Conservation (phyloP, 2,797 vertebrate species). For the Schizopygopsis malacanthus region DNA sequence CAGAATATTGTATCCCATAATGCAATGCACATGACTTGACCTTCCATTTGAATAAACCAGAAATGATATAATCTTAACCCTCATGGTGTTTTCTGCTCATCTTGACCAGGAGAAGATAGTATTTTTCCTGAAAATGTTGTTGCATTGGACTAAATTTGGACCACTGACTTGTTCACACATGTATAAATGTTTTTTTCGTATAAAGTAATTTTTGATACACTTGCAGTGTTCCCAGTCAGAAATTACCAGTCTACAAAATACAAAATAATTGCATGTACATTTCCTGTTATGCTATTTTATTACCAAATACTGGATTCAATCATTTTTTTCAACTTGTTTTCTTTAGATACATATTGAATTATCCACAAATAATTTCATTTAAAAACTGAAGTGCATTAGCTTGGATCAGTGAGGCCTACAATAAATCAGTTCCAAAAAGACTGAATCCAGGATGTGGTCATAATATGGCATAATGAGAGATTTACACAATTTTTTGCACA, state of each 20-base stretch:
- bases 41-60: background rate
- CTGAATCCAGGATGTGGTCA: background rate
- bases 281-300: too few relatives aligned
- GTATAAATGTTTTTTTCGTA: too few relatives aligned
- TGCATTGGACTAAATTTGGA: background rate
- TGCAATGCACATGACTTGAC: background rate
- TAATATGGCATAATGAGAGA: background rate
- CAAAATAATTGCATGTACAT: too few relatives aligned
- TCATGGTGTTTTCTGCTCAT: background rate
- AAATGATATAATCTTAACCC: background rate
- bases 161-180: background rate
- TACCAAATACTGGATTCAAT: too few relatives aligned
- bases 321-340: too few relatives aligned
- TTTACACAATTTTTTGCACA: background rate
- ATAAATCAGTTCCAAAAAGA: background rate
- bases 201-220: too few relatives aligned
- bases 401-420: background rate
- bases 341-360: background rate
- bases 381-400: background rate
- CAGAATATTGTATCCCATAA: background rate
- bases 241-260: too few relatives aligned
- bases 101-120: background rate
- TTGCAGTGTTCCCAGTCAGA: too few relatives aligned
- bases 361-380: background rate
- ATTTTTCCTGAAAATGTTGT: background rate